Evolutionary conservation across 2,797 vertebrate species (phyloP), one percentile per base, ranked within the genome.

Genomic region (Tangara arthus): DNA sequence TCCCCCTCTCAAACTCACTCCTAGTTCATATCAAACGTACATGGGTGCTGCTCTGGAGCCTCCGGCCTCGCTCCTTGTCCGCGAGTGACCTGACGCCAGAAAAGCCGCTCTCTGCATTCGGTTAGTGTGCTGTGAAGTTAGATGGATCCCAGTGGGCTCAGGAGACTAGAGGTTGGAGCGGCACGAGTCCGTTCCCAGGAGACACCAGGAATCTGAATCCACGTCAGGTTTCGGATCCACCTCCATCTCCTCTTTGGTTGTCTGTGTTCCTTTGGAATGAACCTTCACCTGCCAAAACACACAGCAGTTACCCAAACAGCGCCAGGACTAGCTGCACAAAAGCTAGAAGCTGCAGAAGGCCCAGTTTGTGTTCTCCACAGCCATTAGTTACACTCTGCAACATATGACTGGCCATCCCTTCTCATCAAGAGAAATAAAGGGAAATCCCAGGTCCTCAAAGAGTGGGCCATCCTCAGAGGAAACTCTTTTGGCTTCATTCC

Each of bases 171-270:
- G 98, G 94, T 97, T 97, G 96, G 98, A 97, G 94, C 98, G 97
- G 95, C 97, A 98, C 46, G 98, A 98, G 91, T 98, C 98, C 92
- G 98, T 97, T 96, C 98, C 98, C 95, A 98, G 96, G 66, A 98
- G 98, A 96, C 98, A 98, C 98, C 98, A 98, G 88, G 98, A 98
- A 89, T 98, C 98, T 76, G 98, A 98, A 96, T 98, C 98, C 96
- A 98, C 73, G 52, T 98, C 98, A 93, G 98, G 98, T 88, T 97
- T 98, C 1, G 97, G 96, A 98, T 98, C 98, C 72, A 95, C 86
- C 95, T 98, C 98, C 94, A 95, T 88, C 87, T 98, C 98, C 95
- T 98, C 98, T 94, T 97, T 98, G 94, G 97, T 61, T 87, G 97
- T 98, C 95, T 97, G 98, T 50, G 97, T 97, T 93, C 97, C 97